Percentiles rank a stretch among this genome's conserved stretches.
Evolutionary conservation across 2,113 vertebrate species (phyloP).

Genomic region (Perognathus longimembris): DNA sequence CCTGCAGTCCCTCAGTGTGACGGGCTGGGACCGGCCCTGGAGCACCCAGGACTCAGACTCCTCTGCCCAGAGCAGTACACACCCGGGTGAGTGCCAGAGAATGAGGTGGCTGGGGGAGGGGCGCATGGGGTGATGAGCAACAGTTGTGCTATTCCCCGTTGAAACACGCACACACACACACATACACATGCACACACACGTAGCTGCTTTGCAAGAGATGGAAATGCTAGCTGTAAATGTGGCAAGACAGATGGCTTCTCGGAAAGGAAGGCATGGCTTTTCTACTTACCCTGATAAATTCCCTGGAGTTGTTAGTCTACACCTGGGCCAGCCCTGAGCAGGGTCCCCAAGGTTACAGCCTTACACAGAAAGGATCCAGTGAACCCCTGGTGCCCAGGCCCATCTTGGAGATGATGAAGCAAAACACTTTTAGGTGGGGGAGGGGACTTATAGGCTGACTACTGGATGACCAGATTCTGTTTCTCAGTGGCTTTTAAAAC

Average conservation of each 20-base stretch:
- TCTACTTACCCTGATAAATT: slow-evolving; percentile 24
- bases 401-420: slow-evolving; percentile 82
- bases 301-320: slow-evolving; percentile 73
- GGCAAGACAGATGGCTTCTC: slow-evolving; percentile 58
- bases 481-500: slow-evolving; percentile 46
- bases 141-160: slow-evolving; percentile 83
- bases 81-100: slow-evolving; percentile 92
- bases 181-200: not conserved
- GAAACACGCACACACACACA: not conserved
- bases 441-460: slow-evolving; percentile 62
- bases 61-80: slow-evolving; percentile 91
- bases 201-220: slow-evolving; percentile 72
- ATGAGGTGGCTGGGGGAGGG: slow-evolving; percentile 29
- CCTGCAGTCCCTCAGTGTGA: slow-evolving; percentile 96
- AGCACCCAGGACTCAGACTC: slow-evolving; percentile 95
- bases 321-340: slow-evolving; percentile 74
- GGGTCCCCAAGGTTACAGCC: slow-evolving; percentile 68
- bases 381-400: slow-evolving; percentile 63
- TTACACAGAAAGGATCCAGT: slow-evolving; percentile 63
- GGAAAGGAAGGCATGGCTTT: slow-evolving; percentile 49
- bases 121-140: slow-evolving; percentile 66
- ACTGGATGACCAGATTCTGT: slow-evolving; percentile 18
- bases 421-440: slow-evolving; percentile 81
- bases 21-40: slow-evolving; percentile 98
- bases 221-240: slow-evolving; percentile 54